Base-by-base conservation (phyloP, 2,113 vertebrate species). In the Theristicus caerulescens region DNA sequence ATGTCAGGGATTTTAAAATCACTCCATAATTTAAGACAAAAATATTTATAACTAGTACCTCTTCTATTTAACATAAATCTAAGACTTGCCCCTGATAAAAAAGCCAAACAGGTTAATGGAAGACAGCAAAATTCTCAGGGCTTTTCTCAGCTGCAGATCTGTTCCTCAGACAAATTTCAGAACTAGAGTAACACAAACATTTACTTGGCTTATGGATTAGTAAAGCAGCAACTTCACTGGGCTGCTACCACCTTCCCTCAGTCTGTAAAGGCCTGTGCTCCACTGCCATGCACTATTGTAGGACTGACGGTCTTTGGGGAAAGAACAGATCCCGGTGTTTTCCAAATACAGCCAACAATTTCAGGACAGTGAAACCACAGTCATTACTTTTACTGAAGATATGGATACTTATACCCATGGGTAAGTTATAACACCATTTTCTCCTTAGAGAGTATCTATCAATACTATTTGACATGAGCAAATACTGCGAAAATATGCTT, bases 301-400 rank as follows among this genome's bases (percentile, higher is more conserved):
- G 18, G 5, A 8, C n/a, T 5, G 11, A 31, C 0, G 2, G 44
- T 19, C 31, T 62, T 65, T 36, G 9, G 4, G 6, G 18, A 27
- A 25, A 64, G 16, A 82, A 57, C 5, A 66, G 26, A 57, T 36
- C 12, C 17, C 42, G 58, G 4, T 24, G 10, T 82, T 87, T 79
- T 69, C 62, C 40, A 82, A 55, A 82, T 44, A 25, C 22, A 77
- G 15, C 8, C 10, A 69, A 26, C 11, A 70, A 26, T 34, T 67
- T 25, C 51, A 71, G 70, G 20, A 61, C 14, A 49, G 16, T 32
- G 49, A 93, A 94, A 83, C 2, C 16, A 44, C 7, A 34, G 18
- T 25, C 4, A 22, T 27, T 83, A n/a, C 20, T 65, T 90, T 79
- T 54, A 44, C 64, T 83, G 27, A 54, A 77, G 54, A 49, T 58